Base-by-base conservation (phyloP, 1,140 invertebrate genomes). In the Drosophila nikananu region DNA sequence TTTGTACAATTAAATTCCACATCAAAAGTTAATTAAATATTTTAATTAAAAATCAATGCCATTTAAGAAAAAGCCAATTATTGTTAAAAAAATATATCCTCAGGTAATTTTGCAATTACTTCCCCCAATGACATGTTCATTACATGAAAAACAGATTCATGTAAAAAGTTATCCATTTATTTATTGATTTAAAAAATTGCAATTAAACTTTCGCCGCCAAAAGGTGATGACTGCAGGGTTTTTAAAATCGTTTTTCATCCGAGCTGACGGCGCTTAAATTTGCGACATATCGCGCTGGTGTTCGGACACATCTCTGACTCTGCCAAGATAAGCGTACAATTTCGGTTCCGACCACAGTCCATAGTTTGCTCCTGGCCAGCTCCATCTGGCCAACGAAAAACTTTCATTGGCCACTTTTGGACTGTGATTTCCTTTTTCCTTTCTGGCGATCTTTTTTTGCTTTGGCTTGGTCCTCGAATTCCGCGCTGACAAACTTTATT, bases 401-500 rank as follows among this genome's bases (percentile, higher is more conserved):
- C 64, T 78, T 78, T 78, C 74, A 78, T 70, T 78, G 64, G 75
- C 74, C 75, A 77, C 63, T 78, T 78, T 78, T 55, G 64, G 63
- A 58, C 42, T 70, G 55, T 71, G 74, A 70, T 78, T 68, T 77
- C 39, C 72, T 76, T 77, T 70, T 61, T 71, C 15, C 19, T 67
- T 59, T 54, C 30, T 57, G 30, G 41, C 27, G 39, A 37, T 57
- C 59, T 64, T 39, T 63, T 48, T 48, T 46, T 27, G 49, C 2
- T n/a, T n/a, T 19, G 15, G 23, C 19, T 52, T n/a, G 46, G 44
- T 35, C 37, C 41, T 61, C 39, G 51, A 46, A 80, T 78, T 81
- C 49, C 57, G 95, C 95, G 71, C 94, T 94, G 25, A 94, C 94
- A 30, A 94, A 32, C 95, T 96, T 77, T 95, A 95, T 73, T 96